Percentiles rank a stretch among this genome's conserved stretches.
These are phyloP conservation scores for Acrobasis repandana DNA, from an alignment of 2,888 invertebrate species.

Conservation along the genomic window DNA sequence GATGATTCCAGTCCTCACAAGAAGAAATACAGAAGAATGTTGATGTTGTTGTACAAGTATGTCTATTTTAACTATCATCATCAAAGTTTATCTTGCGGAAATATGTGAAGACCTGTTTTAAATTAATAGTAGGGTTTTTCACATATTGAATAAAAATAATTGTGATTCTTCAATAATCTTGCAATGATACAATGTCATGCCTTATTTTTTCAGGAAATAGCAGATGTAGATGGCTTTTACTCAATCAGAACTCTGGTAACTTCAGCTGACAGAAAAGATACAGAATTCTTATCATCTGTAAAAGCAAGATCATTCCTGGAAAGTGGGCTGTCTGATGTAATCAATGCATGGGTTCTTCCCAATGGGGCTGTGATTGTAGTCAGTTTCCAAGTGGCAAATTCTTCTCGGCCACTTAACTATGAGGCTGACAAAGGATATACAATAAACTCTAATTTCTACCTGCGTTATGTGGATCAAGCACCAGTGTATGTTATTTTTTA, in stretches of 20 bases:
- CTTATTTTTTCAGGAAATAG: slow-evolving; percentile 79
- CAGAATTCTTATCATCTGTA: slow-evolving; percentile 88
- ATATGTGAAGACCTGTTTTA: no score
- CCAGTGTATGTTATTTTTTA: slow-evolving; percentile 82
- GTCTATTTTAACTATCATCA: no score
- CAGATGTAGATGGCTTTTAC: slow-evolving; percentile 88
- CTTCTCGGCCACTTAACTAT: slow-evolving; percentile 42
- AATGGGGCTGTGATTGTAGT: slow-evolving; percentile 90
- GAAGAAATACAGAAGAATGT: no score
- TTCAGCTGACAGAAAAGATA: slow-evolving; percentile 85
- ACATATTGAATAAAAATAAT: no score
- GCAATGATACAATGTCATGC: not conserved
- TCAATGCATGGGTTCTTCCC: slow-evolving; percentile 91
- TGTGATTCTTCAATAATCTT: not conserved
- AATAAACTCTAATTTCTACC: slow-evolving; percentile 90
- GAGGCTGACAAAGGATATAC: slow-evolving; percentile 42
- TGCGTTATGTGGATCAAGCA: slow-evolving; percentile 91
- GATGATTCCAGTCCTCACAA: no score
- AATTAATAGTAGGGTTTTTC: no score
- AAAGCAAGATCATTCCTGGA: slow-evolving; percentile 91
- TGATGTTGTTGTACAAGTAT: no score
- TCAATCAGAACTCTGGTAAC: slow-evolving; percentile 87
- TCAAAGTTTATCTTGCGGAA: no score
- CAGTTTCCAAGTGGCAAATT: slow-evolving; percentile 76
- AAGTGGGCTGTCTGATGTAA: slow-evolving; percentile 88